These are phyloP conservation scores for Frankliniella intonsa DNA, from an alignment of 2,888 invertebrate genomes.

Conservation along the genomic window DNA sequence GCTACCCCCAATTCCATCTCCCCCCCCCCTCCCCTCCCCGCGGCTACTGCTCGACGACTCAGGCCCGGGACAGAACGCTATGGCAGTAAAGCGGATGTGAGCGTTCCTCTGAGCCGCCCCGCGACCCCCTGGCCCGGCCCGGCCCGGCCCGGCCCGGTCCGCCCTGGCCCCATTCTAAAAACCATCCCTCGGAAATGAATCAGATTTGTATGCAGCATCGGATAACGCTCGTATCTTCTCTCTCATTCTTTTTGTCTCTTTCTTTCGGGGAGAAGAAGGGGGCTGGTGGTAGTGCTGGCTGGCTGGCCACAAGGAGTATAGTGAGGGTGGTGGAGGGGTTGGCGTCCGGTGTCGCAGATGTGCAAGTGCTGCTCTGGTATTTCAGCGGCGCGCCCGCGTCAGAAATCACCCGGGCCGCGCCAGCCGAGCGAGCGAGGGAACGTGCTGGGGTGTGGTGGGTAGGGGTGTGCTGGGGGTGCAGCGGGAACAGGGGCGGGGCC, in stretches of 20 bases:
- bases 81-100: neutral
- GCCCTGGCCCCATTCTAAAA: neutral
- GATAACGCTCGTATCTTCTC: neutral
- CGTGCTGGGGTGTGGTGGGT: too few species aligned
- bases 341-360: too few species aligned
- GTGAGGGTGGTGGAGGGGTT: too few species aligned
- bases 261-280: neutral
- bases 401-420: too few species aligned
- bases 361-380: too few species aligned
- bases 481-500: too few species aligned
- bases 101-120: neutral
- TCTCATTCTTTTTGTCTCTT: neutral
- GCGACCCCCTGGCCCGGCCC: neutral
- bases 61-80: neutral
- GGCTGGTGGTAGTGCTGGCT: too few species aligned
- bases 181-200: neutral
- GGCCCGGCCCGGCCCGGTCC: neutral
- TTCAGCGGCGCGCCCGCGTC: too few species aligned
- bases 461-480: too few species aligned
- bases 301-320: too few species aligned
- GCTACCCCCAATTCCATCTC: neutral
- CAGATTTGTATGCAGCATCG: slow-evolving; percentile 15
- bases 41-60: neutral
- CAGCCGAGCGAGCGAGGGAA: too few species aligned
- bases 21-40: neutral